phyloP scores from a whole-genome alignment of 1,140 invertebrate species.

The Homarus americanus region DNA sequence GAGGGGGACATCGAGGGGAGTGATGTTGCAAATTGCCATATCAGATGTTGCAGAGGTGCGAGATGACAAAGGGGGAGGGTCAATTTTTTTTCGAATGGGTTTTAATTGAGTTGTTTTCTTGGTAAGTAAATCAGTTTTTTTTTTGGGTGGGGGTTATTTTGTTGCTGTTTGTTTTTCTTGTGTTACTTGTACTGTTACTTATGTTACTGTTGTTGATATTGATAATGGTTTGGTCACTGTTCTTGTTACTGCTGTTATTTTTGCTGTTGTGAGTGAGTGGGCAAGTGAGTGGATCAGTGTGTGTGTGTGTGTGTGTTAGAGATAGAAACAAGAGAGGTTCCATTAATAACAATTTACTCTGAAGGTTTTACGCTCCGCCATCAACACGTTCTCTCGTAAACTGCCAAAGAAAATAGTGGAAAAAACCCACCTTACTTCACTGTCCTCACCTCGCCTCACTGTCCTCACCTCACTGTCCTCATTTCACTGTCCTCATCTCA shows the following conservation, averaged over 20 bases:
- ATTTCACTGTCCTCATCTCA: too few relatives aligned
- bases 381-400: conserved; percentile 8
- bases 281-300: not conserved
- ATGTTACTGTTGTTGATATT: not conserved
- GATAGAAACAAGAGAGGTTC: not conserved
- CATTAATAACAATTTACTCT: not conserved
- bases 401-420: not conserved
- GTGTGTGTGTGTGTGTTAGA: not conserved
- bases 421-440: not conserved
- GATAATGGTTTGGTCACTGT: not conserved
- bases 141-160: not conserved
- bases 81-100: not conserved
- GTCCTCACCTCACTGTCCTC: too few relatives aligned
- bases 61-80: not conserved
- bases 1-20: conserved; percentile 32
- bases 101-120: not conserved
- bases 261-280: not conserved
- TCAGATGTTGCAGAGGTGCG: conserved; percentile 63
- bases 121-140: too few relatives aligned
- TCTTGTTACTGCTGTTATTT: not conserved
- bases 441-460: too few relatives aligned
- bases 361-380: conserved; percentile 6
- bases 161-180: not conserved
- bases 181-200: not conserved
- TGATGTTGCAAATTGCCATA: conserved; percentile 64